Percentiles rank a stretch among this genome's conserved stretches.
phyloP scores from a whole-genome alignment of 2,113 vertebrate genomes.

The Psilopsiagon aymara region DNA sequence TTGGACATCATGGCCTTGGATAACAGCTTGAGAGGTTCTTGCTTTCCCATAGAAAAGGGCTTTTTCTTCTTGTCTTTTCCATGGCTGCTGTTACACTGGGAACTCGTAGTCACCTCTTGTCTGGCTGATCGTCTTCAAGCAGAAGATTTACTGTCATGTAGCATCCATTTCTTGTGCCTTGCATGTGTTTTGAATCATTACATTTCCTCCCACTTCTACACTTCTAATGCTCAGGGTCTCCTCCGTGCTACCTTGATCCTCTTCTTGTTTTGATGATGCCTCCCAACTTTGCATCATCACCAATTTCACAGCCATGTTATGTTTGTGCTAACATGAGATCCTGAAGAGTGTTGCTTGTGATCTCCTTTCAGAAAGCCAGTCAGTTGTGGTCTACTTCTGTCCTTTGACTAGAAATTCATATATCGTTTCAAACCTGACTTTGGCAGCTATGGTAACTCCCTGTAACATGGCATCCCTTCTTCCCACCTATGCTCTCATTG shows the following conservation, averaged over 20 bases:
- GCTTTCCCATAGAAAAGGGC: not conserved
- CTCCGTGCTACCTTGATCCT: not conserved
- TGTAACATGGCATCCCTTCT: not conserved
- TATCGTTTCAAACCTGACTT: not conserved
- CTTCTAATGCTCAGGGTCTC: not conserved
- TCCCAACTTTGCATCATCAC: not conserved
- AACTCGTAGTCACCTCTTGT: not conserved
- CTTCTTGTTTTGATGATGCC: not conserved
- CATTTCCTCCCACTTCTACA: not conserved
- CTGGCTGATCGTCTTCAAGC: not conserved
- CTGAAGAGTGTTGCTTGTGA: not conserved
- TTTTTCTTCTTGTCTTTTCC: not conserved
- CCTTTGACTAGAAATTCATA: not conserved
- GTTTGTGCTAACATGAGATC: not conserved
- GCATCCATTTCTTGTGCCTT: not conserved
- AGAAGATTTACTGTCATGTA: not conserved
- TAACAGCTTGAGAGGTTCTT: not conserved
- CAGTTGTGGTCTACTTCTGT: not conserved
- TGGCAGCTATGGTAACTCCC: not conserved
- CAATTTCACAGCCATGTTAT: not conserved
- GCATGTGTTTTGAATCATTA: not conserved
- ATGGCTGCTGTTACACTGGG: not conserved
- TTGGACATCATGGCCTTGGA: not conserved
- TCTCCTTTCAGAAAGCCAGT: not conserved
- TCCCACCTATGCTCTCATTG: not conserved